Evolutionary conservation across 92 coral and sea anemone genomes (phyloP).

Genomic region (Palythoa caribaeorum): DNA sequence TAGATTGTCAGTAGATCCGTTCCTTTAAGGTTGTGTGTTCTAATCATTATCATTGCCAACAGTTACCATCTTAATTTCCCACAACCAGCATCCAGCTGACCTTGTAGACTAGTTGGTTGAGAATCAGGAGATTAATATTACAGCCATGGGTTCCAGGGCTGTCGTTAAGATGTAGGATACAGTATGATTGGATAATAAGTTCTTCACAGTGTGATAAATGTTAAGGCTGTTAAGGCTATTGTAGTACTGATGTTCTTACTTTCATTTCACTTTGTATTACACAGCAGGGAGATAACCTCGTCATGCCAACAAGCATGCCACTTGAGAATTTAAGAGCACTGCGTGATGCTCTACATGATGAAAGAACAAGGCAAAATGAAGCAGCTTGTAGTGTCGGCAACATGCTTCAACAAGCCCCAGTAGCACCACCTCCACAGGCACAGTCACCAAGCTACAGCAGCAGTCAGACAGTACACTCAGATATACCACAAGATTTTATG

Average conservation of each 20-base stretch:
- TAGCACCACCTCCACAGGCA: background rate
- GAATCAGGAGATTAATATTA: too few species aligned
- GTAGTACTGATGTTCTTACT: background rate
- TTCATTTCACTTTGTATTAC: background rate
- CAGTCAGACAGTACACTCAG: slow-evolving; percentile 27
- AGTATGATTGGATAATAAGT: too few species aligned
- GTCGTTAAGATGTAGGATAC: too few species aligned
- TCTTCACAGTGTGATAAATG: background rate
- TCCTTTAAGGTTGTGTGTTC: too few species aligned
- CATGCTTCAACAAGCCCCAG: slow-evolving; percentile 4
- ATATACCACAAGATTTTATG: slow-evolving; percentile 29
- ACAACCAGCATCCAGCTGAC: too few species aligned
- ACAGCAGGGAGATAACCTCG: slow-evolving; percentile 85
- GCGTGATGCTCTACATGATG: slow-evolving; percentile 86
- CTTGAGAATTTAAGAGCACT: slow-evolving; percentile 86
- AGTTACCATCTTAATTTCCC: too few species aligned
- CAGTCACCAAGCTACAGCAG: slow-evolving; percentile 8
- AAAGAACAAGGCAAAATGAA: slow-evolving; percentile 64
- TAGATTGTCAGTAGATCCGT: too few species aligned
- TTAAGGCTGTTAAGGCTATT: background rate
- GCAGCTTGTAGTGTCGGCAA: background rate
- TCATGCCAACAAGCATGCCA: slow-evolving; percentile 74
- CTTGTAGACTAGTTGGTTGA: too few species aligned
- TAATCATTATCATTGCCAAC: too few species aligned
- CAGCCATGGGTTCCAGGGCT: too few species aligned